Conservation (phyloP, 2,113 vertebrate genomes). For the Anseranas semipalmata region DNA sequence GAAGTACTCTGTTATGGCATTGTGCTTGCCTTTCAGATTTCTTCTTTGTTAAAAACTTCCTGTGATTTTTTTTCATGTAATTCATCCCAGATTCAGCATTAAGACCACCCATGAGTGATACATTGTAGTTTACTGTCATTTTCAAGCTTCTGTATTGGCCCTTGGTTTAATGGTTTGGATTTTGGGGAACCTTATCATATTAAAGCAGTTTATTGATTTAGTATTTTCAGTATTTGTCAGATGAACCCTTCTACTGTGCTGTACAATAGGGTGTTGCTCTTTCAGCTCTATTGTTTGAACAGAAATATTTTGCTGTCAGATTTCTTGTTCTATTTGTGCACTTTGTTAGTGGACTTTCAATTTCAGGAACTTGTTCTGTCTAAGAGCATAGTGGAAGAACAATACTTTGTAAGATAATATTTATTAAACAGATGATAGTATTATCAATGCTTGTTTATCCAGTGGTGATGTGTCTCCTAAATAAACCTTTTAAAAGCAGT, state of each 20-base stretch:
- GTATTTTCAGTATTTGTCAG: not conserved
- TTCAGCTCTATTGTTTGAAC: constrained; percentile 14
- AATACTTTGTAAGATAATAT: constrained; percentile 7
- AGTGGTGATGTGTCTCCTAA: not conserved
- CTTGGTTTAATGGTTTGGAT: not conserved
- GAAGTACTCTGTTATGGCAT: not conserved
- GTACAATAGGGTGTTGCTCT: not conserved
- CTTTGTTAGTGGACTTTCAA: not conserved
- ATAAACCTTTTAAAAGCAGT: not conserved
- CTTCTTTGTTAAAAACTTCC: not conserved
- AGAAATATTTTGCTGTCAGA: constrained; percentile 20
- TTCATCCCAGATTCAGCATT: not conserved
- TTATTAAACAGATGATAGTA: constrained; percentile 4
- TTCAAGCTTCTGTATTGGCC: not conserved
- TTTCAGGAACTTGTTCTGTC: constrained; percentile 46
- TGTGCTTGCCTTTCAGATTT: not conserved
- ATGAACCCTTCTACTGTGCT: not conserved
- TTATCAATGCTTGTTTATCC: not conserved
- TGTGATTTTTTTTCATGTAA: not conserved
- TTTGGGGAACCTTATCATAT: not conserved
- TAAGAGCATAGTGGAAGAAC: not conserved
- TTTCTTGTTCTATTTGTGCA: constrained; percentile 24
- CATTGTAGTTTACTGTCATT: not conserved
- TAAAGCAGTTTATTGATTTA: not conserved
- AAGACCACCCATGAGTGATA: not conserved